A percentile compares a stretch with the other conserved stretches of the same genome.
Conservation (phyloP, 1,140 invertebrate genomes). For the Ceratitis capitata region DNA sequence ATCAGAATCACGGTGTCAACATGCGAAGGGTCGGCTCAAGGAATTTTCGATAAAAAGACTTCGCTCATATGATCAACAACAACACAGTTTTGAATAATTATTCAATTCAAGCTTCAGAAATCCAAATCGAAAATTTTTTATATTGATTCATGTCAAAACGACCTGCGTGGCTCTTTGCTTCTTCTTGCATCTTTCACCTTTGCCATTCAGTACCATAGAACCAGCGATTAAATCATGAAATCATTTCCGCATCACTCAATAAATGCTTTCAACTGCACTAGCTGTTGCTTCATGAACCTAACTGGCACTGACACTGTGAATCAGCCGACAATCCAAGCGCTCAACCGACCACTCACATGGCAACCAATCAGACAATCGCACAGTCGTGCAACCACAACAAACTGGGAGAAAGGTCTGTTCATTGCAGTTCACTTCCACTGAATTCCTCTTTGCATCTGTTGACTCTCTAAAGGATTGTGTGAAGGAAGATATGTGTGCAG, state of each 20-base stretch:
- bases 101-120: too few relatives aligned
- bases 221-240: neutral
- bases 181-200: too few relatives aligned
- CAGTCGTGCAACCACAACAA: neutral
- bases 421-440: neutral
- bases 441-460: constrained; percentile 20
- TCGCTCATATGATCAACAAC: too few relatives aligned
- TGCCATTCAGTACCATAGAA: neutral
- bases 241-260: neutral
- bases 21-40: too few relatives aligned
- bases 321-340: constrained; percentile 17
- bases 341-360: constrained; percentile 30
- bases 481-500: too few relatives aligned
- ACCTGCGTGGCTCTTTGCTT: too few relatives aligned
- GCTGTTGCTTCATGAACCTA: neutral
- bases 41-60: too few relatives aligned
- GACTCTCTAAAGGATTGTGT: neutral
- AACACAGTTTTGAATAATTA: too few relatives aligned
- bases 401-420: neutral
- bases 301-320: constrained; percentile 14
- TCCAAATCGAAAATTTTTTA: too few relatives aligned
- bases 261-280: too few relatives aligned
- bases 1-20: too few relatives aligned
- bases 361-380: constrained; percentile 4
- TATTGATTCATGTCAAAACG: too few relatives aligned